These are phyloP conservation scores for Brachionus calyciflorus DNA, from an alignment of 1,140 invertebrate genomes.

Conservation along the genomic window DNA sequence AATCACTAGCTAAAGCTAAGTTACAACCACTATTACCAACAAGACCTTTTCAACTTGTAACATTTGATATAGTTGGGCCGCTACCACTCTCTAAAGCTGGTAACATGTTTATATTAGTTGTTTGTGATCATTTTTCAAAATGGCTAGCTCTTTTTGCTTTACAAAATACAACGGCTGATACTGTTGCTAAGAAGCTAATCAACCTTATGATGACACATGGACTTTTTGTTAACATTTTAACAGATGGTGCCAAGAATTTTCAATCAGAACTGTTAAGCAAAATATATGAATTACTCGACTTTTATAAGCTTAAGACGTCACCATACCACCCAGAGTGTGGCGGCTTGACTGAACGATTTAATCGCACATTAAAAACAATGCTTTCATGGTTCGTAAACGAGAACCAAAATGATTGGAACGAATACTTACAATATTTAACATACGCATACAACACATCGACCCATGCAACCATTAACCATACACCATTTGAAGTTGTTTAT, in stretches of 20 bases:
- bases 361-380: slow-evolving; percentile 29
- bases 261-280: slow-evolving; percentile 47
- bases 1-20: too few relatives aligned
- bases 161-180: slow-evolving; percentile 7
- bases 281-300: slow-evolving; percentile 23
- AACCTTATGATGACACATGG: slow-evolving; percentile 20
- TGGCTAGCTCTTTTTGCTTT: slow-evolving; percentile 54
- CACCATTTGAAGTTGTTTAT: background rate
- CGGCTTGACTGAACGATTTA: slow-evolving; percentile 23
- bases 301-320: slow-evolving; percentile 45
- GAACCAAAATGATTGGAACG: slow-evolving; percentile 10
- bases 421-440: slow-evolving; percentile 4
- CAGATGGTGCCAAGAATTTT: slow-evolving; percentile 48
- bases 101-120: slow-evolving; percentile 55
- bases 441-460: background rate
- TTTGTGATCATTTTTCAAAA: slow-evolving; percentile 58
- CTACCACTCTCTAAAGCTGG: slow-evolving; percentile 47
- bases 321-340: slow-evolving; percentile 11
- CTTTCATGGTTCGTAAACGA: slow-evolving; percentile 10
- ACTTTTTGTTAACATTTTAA: slow-evolving; percentile 7
- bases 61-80: slow-evolving; percentile 49
- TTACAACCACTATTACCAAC: too few relatives aligned
- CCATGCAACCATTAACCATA: slow-evolving; percentile 3
- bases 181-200: slow-evolving; percentile 43
- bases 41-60: slow-evolving; percentile 35